Conservation (phyloP, 2,113 vertebrate species). For the Solenodon paradoxus region DNA sequence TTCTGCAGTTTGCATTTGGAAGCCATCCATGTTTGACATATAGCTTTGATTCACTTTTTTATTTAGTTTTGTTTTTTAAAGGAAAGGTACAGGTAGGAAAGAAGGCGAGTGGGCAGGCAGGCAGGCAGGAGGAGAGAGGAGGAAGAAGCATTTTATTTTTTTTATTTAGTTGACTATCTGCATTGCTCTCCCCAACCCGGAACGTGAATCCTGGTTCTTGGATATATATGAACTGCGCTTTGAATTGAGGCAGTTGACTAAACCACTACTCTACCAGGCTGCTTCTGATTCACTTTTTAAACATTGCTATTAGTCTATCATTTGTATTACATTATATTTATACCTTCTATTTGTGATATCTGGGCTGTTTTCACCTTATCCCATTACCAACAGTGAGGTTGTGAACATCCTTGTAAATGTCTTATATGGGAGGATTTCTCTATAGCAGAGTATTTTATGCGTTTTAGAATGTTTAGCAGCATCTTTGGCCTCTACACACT, state of each 20-base stretch:
- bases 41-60: not conserved
- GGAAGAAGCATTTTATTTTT: too few species aligned
- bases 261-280: too few species aligned
- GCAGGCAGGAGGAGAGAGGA: too few species aligned
- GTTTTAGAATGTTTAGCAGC: not conserved
- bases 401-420: not conserved
- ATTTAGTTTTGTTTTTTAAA: too few species aligned
- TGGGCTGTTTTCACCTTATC: slow-evolving; percentile 35
- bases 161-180: too few species aligned
- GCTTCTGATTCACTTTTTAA: not conserved
- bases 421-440: not conserved
- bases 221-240: too few species aligned
- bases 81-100: too few species aligned
- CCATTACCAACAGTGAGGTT: not conserved
- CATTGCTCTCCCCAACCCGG: too few species aligned
- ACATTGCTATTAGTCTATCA: not conserved
- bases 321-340: not conserved
- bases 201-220: too few species aligned
- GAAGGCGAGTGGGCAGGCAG: too few species aligned
- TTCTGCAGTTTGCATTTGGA: slow-evolving; percentile 5
- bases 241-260: too few species aligned
- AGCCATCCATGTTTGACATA: not conserved
- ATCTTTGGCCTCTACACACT: not conserved
- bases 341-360: not conserved
- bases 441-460: not conserved